These are phyloP conservation scores for Harmothoe impar DNA, from an alignment of 2,888 invertebrate genomes.

Conservation along the genomic window DNA sequence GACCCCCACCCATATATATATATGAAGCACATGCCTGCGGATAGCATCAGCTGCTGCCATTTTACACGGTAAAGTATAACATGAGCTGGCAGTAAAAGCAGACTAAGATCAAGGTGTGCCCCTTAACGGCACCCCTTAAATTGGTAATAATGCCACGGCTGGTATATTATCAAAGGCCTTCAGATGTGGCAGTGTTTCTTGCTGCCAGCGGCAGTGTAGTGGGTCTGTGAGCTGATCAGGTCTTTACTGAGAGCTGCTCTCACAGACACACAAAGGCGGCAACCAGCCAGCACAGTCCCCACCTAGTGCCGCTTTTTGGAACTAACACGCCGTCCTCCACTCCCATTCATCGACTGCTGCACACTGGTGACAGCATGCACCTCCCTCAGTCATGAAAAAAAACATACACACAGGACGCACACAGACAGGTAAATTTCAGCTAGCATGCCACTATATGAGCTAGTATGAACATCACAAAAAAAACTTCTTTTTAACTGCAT, in stretches of 20 bases:
- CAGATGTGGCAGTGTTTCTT: not conserved
- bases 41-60: too few relatives aligned
- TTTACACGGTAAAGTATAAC: too few relatives aligned
- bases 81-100: too few relatives aligned
- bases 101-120: not conserved
- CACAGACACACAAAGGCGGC: conserved; percentile 7
- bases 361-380: not conserved
- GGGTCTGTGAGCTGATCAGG: not conserved
- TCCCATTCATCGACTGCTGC: not conserved
- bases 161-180: not conserved
- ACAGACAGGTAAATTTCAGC: conserved; percentile 47
- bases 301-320: conserved; percentile 41
- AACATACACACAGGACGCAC: not conserved
- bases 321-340: not conserved
- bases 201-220: not conserved
- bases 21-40: too few relatives aligned
- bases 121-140: not conserved
- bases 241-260: not conserved
- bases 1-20: too few relatives aligned
- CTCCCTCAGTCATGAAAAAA: not conserved
- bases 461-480: not conserved
- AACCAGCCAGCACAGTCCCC: conserved; percentile 30
- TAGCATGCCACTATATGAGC: conserved; percentile 10
- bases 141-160: conserved; percentile 3
- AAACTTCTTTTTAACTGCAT: not conserved